Conservation (phyloP, 2,888 invertebrate genomes). For the Theretra japonica region DNA sequence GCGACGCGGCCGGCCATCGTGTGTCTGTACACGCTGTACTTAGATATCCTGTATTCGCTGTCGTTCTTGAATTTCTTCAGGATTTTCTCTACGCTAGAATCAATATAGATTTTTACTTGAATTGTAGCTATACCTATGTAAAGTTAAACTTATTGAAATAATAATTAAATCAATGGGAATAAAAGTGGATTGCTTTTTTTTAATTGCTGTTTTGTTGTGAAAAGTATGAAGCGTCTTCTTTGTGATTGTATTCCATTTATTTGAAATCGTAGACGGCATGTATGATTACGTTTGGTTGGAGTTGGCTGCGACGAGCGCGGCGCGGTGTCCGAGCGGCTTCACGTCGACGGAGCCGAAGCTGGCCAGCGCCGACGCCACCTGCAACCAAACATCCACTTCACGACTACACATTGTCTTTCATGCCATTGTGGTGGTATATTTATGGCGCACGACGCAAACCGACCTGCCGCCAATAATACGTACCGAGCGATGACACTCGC, state of each 20-base stretch:
- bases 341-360: constrained; percentile 87
- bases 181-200: too few relatives aligned
- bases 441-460: constrained; percentile 44
- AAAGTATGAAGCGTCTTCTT: not conserved
- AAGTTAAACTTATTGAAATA: too few relatives aligned
- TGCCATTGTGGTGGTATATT: constrained; percentile 52
- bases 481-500: constrained; percentile 61
- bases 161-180: too few relatives aligned
- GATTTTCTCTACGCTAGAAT: constrained; percentile 70
- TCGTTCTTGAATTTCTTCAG: constrained; percentile 62
- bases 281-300: constrained; percentile 84
- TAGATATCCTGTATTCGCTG: constrained; percentile 65
- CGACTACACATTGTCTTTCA: constrained; percentile 42
- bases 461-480: constrained; percentile 55
- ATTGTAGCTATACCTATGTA: too few relatives aligned
- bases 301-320: constrained; percentile 86
- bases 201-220: not conserved
- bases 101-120: too few relatives aligned
- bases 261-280: not conserved
- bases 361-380: constrained; percentile 85
- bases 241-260: not conserved
- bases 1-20: constrained; percentile 58
- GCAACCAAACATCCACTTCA: constrained; percentile 42
- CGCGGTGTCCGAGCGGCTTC: constrained; percentile 76
- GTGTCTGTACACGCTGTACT: constrained; percentile 61